A percentile compares a stretch with the other conserved stretches of the same genome.
Conservation (phyloP, 2,113 vertebrate genomes). For the Struthio camelus region DNA sequence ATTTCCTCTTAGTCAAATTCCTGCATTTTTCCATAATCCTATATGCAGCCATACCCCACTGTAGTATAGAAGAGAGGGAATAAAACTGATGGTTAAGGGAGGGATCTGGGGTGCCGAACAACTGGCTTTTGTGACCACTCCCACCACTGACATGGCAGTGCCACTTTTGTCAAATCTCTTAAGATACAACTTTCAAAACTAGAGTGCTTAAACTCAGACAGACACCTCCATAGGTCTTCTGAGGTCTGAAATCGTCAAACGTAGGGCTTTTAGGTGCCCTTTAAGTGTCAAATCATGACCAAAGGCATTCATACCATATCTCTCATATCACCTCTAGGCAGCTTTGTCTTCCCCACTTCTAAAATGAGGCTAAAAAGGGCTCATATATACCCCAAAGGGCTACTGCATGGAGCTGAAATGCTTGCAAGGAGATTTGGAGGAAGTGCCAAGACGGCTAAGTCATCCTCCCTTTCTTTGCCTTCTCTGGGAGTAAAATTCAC, state of each 20-base stretch:
- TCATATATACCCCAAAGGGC: not conserved
- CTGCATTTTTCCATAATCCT: not conserved
- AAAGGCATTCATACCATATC: not conserved
- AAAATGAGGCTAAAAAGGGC: not conserved
- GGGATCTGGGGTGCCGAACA: not conserved
- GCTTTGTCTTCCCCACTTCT: not conserved
- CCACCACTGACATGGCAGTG: not conserved
- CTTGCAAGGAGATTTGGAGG: not conserved
- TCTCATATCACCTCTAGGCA: not conserved
- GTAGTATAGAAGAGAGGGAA: not conserved
- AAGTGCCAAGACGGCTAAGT: not conserved
- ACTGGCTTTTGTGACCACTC: not conserved
- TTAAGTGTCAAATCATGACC: not conserved
- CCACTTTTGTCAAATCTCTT: not conserved
- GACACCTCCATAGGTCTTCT: not conserved
- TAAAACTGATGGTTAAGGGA: not conserved
- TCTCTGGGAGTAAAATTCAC: not conserved
- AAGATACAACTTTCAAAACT: not conserved
- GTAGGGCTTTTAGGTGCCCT: not conserved
- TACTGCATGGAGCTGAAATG: not conserved
- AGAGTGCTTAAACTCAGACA: not conserved
- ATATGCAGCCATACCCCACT: not conserved
- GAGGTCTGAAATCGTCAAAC: not conserved
- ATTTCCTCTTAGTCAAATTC: not conserved
- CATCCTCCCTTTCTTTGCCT: not conserved